Evolutionary conservation across 2,797 vertebrate species (phyloP).

Genomic region (Chloroceryle inda): DNA sequence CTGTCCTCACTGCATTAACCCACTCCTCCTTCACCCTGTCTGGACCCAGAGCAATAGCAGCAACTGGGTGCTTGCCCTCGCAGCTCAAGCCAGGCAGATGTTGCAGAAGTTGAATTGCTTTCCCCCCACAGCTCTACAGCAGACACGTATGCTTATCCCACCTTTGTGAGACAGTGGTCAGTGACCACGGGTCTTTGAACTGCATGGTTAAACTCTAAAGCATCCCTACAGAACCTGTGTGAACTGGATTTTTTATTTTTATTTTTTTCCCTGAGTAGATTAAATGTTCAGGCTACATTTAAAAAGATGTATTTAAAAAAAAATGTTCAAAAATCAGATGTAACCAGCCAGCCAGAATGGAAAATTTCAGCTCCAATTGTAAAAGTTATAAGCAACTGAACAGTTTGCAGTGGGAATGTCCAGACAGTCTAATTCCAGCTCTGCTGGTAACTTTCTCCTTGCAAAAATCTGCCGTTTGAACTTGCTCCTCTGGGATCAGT

Average conservation of each 20-base stretch:
- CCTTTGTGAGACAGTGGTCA: neutral
- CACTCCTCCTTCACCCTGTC: neutral
- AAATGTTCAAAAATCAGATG: neutral
- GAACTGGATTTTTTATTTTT: neutral
- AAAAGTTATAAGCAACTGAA: neutral
- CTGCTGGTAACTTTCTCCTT: neutral
- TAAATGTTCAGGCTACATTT: neutral
- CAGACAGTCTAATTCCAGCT: neutral
- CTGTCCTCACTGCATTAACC: neutral
- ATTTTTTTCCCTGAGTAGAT: neutral
- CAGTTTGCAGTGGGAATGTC: neutral
- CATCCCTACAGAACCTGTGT: neutral
- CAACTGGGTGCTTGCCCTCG: accelerated
- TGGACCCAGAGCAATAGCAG: neutral
- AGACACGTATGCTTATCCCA: neutral
- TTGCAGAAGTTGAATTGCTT: neutral
- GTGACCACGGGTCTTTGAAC: neutral
- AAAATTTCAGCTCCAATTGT: neutral
- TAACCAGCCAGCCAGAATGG: neutral
- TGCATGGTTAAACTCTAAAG: neutral
- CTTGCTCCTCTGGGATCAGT: neutral
- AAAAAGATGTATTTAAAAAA: neutral
- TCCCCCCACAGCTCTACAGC: neutral
- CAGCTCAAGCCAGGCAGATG: neutral
- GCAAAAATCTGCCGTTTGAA: neutral